Evolutionary conservation across 2,888 invertebrate species (phyloP).

Genomic region (Proisotoma minuta): DNA sequence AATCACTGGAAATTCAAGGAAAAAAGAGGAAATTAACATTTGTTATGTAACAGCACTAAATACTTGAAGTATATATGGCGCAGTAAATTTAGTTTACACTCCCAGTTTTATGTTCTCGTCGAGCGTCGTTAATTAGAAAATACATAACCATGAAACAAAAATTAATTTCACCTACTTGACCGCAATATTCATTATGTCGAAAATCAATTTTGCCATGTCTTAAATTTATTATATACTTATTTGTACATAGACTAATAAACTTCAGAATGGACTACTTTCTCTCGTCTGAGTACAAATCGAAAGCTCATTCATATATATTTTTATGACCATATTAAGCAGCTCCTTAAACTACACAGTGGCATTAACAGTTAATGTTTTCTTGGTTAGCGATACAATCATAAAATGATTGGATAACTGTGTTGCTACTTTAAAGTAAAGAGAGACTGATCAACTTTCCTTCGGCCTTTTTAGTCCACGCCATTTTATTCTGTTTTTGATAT

Average conservation of each 20-base stretch:
- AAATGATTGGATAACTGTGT: slow-evolving; percentile 6
- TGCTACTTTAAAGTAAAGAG: too few species aligned
- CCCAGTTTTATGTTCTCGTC: too few species aligned
- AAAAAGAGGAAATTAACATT: neutral
- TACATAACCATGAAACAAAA: neutral
- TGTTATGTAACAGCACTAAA: too few species aligned
- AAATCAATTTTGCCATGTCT: too few species aligned
- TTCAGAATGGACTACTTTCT: too few species aligned
- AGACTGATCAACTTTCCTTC: slow-evolving; percentile 3
- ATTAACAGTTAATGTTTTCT: neutral
- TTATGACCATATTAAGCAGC: neutral
- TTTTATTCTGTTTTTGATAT: slow-evolving; percentile 8
- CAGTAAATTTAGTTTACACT: too few species aligned
- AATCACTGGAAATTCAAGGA: slow-evolving; percentile 36
- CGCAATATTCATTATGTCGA: too few species aligned
- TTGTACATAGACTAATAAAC: too few species aligned
- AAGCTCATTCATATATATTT: neutral
- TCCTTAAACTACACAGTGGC: neutral
- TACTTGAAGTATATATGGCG: too few species aligned
- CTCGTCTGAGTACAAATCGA: neutral
- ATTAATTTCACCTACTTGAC: too few species aligned
- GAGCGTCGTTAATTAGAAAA: too few species aligned
- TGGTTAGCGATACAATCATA: slow-evolving; percentile 1
- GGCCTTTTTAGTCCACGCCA: neutral
- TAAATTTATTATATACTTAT: too few species aligned